Evolutionary conservation across 2,888 invertebrate species (phyloP).

Genomic region (Synanthedon tipuliformis): DNA sequence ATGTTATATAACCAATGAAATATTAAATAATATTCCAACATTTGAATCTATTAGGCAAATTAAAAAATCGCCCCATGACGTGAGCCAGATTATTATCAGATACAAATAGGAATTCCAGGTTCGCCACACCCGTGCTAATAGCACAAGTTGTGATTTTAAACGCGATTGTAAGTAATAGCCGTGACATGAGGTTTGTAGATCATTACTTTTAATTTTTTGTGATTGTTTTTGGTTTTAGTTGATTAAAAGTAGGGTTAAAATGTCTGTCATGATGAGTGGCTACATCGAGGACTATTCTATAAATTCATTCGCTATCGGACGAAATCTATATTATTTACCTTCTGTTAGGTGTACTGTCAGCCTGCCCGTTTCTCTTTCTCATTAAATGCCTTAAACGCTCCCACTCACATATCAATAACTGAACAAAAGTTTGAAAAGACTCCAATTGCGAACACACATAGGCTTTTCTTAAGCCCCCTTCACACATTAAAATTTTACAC

Average conservation of each 20-base stretch:
- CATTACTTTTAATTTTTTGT: slow-evolving; percentile 30
- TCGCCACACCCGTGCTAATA: slow-evolving; percentile 11
- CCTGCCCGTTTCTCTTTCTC: too few species aligned
- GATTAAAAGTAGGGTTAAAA: neutral
- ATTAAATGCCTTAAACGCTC: too few species aligned
- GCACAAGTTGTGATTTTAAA: neutral
- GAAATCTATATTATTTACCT: too few species aligned
- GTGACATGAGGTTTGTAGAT: slow-evolving; percentile 24
- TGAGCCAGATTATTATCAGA: slow-evolving; percentile 25
- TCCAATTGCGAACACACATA: neutral
- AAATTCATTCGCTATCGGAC: too few species aligned
- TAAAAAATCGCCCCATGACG: slow-evolving; percentile 29
- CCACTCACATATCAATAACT: neutral
- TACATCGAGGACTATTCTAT: too few species aligned
- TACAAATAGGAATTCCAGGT: slow-evolving; percentile 14
- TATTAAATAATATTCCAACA: slow-evolving; percentile 14
- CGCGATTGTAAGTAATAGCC: slow-evolving; percentile 12
- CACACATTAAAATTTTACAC: slow-evolving; percentile 24
- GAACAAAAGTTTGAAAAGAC: neutral
- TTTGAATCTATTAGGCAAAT: slow-evolving; percentile 51
- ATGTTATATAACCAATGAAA: slow-evolving; percentile 2
- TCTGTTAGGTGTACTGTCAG: too few species aligned
- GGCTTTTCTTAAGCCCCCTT: slow-evolving; percentile 8
- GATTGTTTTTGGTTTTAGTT: slow-evolving; percentile 9
- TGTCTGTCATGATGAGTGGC: neutral